Evolutionary conservation across 2,888 invertebrate genomes (phyloP), one percentile per base, ranked within the genome.

Genomic region (Amiota communis): DNA sequence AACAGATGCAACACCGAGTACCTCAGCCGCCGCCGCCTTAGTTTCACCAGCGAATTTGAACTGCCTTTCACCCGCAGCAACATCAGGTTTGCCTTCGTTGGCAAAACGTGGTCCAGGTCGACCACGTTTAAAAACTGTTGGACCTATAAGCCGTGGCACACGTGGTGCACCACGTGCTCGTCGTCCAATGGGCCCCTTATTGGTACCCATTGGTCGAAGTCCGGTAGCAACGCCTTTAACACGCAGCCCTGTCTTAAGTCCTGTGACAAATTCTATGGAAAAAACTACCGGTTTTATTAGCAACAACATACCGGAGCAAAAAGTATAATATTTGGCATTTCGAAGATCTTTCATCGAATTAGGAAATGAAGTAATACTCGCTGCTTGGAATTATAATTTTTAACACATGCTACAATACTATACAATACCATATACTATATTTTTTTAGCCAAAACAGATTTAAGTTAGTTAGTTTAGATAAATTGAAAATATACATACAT

Each of bases 81-180:
- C 81, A 11, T 81, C 84, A 12, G 80, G 84, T 8, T 74, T 84
- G 11, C 78, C 81, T 1, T 80, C 86, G n/a, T 72, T 84, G 1
- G 86, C 92, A 36, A 91, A 93, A 72, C 89, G 94, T 64, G 94
- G 94, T 17, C 94, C 94, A 0, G 94, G 94, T 10, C 89, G 94
- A 74, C 94, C 94, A 0, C 91, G 94, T 2, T 88, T 94, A 12
- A 92, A 93, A 81, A 93, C 93, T 0, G 90, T 91, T 10, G 93
- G 93, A 0, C 94, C 94, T 0, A 90, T 92, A 0, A 92, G 94
- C 84, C 92, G 92, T 75, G 93, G 93, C 9, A 91, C 91, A 46
- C 91, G 94, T 20, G 92, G 92, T 2, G 88, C 92, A 2, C 91
- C 92, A 69, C 88, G 92, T 61, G 91, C 92, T 4, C 90, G 92